A percentile compares a stretch with the other conserved stretches of the same genome.
These are phyloP conservation scores for Phoenicopterus ruber DNA, from an alignment of 2,113 vertebrate species.

Conservation along the genomic window DNA sequence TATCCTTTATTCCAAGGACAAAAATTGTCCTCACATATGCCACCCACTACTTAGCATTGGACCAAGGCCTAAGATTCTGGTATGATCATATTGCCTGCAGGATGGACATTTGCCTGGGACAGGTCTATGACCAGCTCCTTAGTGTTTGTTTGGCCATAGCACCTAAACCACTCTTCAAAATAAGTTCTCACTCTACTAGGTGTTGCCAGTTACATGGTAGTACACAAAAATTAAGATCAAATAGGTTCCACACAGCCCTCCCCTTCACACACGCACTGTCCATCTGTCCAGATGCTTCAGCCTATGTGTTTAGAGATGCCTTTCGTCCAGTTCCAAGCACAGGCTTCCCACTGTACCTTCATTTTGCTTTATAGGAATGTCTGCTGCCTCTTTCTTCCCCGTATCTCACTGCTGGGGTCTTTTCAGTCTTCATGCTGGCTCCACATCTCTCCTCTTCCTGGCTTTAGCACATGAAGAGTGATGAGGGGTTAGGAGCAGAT, in stretches of 20 bases:
- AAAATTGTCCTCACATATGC: not conserved
- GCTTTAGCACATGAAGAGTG: not conserved
- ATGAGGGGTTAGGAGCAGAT: not conserved
- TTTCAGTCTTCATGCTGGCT: not conserved
- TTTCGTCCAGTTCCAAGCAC: not conserved
- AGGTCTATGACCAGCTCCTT: not conserved
- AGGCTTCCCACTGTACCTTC: not conserved
- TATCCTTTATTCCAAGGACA: not conserved
- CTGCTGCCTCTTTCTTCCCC: not conserved
- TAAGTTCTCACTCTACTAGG: not conserved
- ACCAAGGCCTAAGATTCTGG: not conserved
- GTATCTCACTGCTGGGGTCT: not conserved
- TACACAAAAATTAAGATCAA: not conserved
- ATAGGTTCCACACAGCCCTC: rapidly evolving
- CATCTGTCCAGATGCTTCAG: not conserved
- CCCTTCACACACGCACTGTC: not conserved
- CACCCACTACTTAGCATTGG: not conserved
- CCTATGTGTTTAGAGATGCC: not conserved
- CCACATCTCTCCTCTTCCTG: not conserved
- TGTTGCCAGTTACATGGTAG: not conserved
- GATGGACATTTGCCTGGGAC: not conserved
- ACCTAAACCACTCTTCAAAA: not conserved
- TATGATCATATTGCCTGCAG: not conserved
- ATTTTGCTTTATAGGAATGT: not conserved
- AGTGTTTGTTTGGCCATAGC: not conserved